phyloP scores from a whole-genome alignment of 2,113 vertebrate genomes.

The Acrocephalus kingi region DNA sequence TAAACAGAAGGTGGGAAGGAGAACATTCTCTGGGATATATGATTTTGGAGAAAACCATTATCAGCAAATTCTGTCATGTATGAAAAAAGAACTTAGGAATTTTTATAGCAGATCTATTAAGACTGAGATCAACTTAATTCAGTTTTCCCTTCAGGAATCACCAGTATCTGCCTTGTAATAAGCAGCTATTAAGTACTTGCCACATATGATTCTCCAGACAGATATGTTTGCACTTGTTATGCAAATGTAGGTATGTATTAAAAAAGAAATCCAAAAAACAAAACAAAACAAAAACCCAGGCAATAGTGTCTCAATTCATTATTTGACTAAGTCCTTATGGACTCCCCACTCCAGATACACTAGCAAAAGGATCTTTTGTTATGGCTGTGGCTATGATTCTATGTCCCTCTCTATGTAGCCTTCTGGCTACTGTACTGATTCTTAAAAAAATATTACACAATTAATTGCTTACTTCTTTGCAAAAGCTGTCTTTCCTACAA shows the following conservation, averaged over 20 bases:
- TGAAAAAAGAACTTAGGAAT: not conserved
- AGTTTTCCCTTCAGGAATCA: not conserved
- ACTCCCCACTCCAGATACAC: not conserved
- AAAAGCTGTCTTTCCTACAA: not conserved
- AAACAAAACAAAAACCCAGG: too few relatives aligned
- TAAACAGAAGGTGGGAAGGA: not conserved
- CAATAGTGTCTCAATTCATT: not conserved
- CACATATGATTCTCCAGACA: not conserved
- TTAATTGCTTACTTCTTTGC: not conserved
- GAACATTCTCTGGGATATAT: not conserved
- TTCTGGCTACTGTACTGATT: not conserved
- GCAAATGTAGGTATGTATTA: not conserved
- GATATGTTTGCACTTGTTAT: not conserved
- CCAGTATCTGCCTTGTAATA: not conserved
- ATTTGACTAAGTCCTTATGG: not conserved
- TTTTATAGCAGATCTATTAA: not conserved
- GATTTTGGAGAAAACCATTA: not conserved
- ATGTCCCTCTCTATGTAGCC: not conserved
- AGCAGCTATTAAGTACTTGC: not conserved
- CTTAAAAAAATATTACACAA: slow-evolving; percentile 4
- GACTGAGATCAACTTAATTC: not conserved
- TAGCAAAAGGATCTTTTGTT: not conserved
- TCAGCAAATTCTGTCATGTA: not conserved
- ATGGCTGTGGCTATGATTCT: not conserved
- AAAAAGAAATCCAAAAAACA: not conserved